phyloP scores from a whole-genome alignment of 2,113 vertebrate genomes.

The Brachypteracias leptosomus region DNA sequence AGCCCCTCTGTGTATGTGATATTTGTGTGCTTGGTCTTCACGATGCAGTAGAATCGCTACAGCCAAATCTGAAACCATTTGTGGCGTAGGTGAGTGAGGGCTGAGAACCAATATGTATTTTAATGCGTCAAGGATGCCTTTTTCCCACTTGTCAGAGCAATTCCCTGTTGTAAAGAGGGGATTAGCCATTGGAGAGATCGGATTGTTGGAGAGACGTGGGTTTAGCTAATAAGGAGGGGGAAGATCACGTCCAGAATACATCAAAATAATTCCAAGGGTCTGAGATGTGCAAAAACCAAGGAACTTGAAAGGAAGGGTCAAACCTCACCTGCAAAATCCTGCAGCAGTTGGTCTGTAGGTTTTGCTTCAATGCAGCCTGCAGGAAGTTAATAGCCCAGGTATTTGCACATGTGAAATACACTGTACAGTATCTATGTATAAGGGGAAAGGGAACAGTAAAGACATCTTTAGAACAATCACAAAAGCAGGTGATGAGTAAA shows the following conservation, averaged over 20 bases:
- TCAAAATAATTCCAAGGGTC: not conserved
- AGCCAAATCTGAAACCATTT: not conserved
- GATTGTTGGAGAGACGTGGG: not conserved
- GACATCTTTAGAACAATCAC: not conserved
- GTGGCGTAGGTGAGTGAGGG: not conserved
- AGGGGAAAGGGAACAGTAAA: not conserved
- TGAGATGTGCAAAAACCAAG: not conserved
- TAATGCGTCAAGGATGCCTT: not conserved
- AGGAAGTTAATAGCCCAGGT: not conserved
- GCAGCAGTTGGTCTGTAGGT: not conserved
- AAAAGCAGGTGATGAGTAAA: not conserved
- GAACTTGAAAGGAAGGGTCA: not conserved
- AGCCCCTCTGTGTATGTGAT: not conserved
- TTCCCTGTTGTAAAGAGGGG: not conserved
- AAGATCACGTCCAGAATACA: not conserved
- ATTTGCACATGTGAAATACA: accelerated
- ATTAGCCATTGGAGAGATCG: not conserved
- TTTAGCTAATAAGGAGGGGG: not conserved
- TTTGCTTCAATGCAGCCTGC: not conserved
- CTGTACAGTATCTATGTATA: accelerated
- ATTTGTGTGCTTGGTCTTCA: not conserved
- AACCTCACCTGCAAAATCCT: accelerated
- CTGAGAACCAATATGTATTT: not conserved
- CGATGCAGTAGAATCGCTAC: not conserved
- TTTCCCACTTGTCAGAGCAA: not conserved